A percentile compares a stretch with the other conserved stretches of the same genome.
phyloP scores from a whole-genome alignment of 2,888 invertebrate genomes.

The Stratiomys singularior region DNA sequence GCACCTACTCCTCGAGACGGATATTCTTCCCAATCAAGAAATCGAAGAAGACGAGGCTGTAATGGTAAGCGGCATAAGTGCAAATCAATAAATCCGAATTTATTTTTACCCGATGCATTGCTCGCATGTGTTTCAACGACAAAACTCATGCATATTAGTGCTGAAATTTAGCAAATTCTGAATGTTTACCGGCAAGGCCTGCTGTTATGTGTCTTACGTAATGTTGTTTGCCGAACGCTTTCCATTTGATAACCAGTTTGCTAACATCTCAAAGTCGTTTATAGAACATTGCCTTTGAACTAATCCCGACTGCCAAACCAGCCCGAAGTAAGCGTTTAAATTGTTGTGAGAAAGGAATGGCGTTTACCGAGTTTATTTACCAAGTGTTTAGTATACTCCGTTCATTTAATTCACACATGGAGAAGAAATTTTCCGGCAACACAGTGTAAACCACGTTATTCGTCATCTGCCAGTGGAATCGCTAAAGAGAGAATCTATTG shows the following conservation, averaged over 20 bases:
- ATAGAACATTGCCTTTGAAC: too few species aligned
- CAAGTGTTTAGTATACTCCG: too few species aligned
- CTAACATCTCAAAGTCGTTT: too few species aligned
- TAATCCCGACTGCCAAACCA: too few species aligned
- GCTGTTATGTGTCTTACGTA: neutral
- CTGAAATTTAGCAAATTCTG: neutral
- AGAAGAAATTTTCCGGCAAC: too few species aligned
- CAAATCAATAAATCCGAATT: neutral
- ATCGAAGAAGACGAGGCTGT: slow-evolving; percentile 53
- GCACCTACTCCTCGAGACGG: slow-evolving; percentile 62
- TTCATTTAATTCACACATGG: too few species aligned
- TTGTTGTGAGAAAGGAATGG: too few species aligned
- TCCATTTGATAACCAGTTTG: neutral
- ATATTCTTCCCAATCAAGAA: slow-evolving; percentile 56
- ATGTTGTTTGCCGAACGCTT: neutral
- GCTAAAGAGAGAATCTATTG: too few species aligned
- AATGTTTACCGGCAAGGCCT: neutral
- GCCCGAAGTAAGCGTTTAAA: too few species aligned
- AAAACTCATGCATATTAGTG: neutral
- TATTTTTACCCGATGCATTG: neutral
- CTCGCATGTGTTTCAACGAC: neutral
- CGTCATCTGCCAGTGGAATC: too few species aligned
- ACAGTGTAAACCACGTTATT: too few species aligned
- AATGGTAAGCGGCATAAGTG: slow-evolving; percentile 55
- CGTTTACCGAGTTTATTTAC: too few species aligned